Conservation (phyloP, 1,140 invertebrate species). For the Drosophila orosa region DNA sequence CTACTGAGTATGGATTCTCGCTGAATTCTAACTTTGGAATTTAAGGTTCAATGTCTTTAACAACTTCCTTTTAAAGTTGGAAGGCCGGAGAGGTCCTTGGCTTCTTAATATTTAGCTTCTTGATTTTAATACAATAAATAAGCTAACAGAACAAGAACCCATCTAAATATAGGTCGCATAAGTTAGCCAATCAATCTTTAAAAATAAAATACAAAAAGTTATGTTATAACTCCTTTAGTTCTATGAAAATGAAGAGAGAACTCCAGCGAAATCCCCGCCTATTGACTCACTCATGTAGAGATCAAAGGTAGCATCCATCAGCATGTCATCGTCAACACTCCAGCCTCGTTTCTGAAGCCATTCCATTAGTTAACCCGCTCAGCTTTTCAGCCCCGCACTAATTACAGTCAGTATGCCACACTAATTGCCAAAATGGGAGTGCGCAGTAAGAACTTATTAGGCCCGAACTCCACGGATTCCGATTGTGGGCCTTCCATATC, state of each 20-base stretch:
- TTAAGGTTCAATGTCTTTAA: no score
- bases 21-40: no score
- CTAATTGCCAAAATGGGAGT: slow-evolving; percentile 64
- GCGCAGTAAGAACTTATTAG: slow-evolving; percentile 59
- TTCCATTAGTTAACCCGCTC: slow-evolving; percentile 43
- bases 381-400: slow-evolving; percentile 21
- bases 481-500: slow-evolving; percentile 46
- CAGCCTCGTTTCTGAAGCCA: slow-evolving; percentile 23
- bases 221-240: neutral
- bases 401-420: slow-evolving; percentile 42
- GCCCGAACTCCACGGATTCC: slow-evolving; percentile 29
- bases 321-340: slow-evolving; percentile 19
- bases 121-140: no score
- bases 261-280: neutral
- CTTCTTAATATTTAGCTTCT: no score
- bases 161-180: neutral
- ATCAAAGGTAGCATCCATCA: slow-evolving; percentile 21
- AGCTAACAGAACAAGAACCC: no score
- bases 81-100: no score
- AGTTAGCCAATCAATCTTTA: neutral
- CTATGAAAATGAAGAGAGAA: neutral
- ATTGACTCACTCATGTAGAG: slow-evolving; percentile 9
- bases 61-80: no score
- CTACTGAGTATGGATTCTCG: no score
- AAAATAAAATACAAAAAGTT: neutral